phyloP scores from a whole-genome alignment of 2,888 invertebrate genomes.

The Entomobrya proxima region DNA sequence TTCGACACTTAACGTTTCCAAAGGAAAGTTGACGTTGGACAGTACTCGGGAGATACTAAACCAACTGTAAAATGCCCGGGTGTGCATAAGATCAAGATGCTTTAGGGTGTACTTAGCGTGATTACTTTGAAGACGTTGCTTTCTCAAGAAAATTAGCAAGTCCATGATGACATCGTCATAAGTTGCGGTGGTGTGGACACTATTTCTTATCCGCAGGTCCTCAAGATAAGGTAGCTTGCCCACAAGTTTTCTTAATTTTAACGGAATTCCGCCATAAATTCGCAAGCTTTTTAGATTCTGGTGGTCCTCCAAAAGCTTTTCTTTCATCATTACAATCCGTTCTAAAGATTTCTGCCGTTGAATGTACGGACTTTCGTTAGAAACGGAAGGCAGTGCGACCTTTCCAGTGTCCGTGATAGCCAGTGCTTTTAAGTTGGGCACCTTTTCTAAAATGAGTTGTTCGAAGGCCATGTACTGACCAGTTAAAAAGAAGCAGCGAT shows the following conservation, averaged over 20 bases:
- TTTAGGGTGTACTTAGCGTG: background rate
- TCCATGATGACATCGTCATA: background rate
- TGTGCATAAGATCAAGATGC: background rate
- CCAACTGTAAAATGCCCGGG: background rate
- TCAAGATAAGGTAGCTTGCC: background rate
- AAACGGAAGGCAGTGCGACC: background rate
- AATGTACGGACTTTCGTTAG: background rate
- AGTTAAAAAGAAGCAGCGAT: background rate
- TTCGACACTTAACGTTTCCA: background rate
- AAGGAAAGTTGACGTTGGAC: background rate
- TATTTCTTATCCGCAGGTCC: background rate
- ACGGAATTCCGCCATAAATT: background rate
- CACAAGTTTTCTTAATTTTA: background rate
- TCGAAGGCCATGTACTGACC: slow-evolving; percentile 2
- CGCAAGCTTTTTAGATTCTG: background rate
- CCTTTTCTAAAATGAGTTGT: background rate
- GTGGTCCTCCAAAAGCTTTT: background rate
- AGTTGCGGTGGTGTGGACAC: background rate
- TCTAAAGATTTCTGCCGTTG: background rate
- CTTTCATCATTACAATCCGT: background rate
- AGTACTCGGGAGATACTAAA: background rate
- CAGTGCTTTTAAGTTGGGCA: background rate
- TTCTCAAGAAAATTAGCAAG: background rate
- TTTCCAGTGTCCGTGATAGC: background rate
- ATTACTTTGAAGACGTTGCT: background rate